These are phyloP conservation scores for Lasioglossum calceatum DNA, from an alignment of 2,888 invertebrate species.

Conservation along the genomic window DNA sequence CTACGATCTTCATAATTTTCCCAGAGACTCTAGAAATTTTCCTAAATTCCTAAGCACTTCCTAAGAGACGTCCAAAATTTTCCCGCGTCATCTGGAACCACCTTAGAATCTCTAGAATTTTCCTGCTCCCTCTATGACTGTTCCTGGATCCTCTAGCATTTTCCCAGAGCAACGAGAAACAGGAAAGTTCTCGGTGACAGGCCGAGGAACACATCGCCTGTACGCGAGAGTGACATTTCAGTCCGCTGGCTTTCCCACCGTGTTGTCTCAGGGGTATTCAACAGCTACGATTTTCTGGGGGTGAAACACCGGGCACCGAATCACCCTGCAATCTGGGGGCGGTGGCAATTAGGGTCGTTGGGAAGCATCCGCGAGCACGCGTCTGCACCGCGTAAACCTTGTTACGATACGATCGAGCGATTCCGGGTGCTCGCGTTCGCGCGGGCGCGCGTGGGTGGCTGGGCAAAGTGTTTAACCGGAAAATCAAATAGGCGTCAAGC, in stretches of 20 bases:
- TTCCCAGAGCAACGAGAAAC: too few relatives aligned
- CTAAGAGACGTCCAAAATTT: too few relatives aligned
- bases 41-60: too few relatives aligned
- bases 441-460: background rate
- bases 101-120: too few relatives aligned
- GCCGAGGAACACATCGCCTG: too few relatives aligned
- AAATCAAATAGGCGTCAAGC: constrained; percentile 39
- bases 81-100: too few relatives aligned
- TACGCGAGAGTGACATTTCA: background rate
- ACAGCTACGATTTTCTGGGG: background rate
- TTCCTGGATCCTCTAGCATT: too few relatives aligned
- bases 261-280: background rate
- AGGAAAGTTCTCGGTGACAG: too few relatives aligned
- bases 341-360: constrained; percentile 6
- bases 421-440: background rate
- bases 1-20: too few relatives aligned
- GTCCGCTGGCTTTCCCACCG: background rate
- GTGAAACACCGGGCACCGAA: background rate
- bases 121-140: too few relatives aligned
- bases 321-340: background rate
- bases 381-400: background rate
- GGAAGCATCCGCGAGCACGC: constrained; percentile 4
- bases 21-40: too few relatives aligned
- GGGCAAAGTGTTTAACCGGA: constrained; percentile 23
- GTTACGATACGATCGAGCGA: constrained; percentile 34